Conservation (phyloP, 2,888 invertebrate species). For the Monopis laevigella region DNA sequence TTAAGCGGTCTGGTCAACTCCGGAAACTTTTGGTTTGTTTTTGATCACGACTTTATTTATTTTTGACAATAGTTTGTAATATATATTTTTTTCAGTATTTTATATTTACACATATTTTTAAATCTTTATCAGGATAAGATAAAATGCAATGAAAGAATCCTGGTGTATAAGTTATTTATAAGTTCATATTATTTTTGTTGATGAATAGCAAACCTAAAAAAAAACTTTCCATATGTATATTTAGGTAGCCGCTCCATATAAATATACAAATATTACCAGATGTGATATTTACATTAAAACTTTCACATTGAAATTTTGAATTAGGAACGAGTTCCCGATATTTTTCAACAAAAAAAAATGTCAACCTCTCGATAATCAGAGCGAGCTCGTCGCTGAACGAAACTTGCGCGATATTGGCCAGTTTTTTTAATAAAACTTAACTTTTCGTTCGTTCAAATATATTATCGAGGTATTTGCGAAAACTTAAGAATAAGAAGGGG, state of each 20-base stretch:
- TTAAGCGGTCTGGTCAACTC: too few species aligned
- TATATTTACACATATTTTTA: too few species aligned
- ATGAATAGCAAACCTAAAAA: too few species aligned
- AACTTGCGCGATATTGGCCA: conserved; percentile 9
- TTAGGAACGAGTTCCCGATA: not conserved
- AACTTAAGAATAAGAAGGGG: conserved; percentile 9
- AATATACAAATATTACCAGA: conserved; percentile 1
- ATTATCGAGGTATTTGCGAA: conserved; percentile 9
- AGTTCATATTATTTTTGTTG: too few species aligned
- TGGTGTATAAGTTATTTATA: too few species aligned
- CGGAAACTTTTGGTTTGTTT: too few species aligned
- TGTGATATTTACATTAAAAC: conserved; percentile 11
- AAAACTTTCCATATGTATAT: too few species aligned
- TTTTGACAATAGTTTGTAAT: too few species aligned
- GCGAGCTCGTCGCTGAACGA: conserved; percentile 2
- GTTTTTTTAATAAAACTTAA: conserved; percentile 10
- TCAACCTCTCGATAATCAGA: conserved; percentile 11
- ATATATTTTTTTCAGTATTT: too few species aligned
- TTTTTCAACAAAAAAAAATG: not conserved
- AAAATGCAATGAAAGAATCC: too few species aligned
- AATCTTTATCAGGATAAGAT: too few species aligned
- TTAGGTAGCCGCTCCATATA: not conserved
- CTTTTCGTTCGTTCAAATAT: conserved; percentile 8
- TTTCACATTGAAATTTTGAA: conserved; percentile 3
- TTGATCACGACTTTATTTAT: too few species aligned